Evolutionary conservation across 2,888 invertebrate genomes (phyloP).

Genomic region (Pedicia rivosa): DNA sequence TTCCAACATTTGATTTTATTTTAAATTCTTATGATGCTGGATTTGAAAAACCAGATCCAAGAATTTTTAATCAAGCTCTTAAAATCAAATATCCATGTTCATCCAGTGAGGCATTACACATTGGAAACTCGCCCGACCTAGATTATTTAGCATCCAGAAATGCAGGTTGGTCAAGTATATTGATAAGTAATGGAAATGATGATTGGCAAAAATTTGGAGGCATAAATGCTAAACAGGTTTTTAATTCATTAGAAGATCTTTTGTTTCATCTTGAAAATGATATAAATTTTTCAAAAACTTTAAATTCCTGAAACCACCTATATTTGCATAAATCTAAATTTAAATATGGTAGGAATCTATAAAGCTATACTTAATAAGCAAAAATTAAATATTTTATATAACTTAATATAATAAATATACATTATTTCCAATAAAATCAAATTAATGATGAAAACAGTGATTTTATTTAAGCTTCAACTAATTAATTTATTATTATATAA

Average conservation of each 20-base stretch:
- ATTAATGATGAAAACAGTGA: too few species aligned
- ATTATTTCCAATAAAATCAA: too few species aligned
- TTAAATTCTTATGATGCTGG: slow-evolving; percentile 62
- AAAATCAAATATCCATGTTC: slow-evolving; percentile 19
- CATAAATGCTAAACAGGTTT: slow-evolving; percentile 14
- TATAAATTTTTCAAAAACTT: too few species aligned
- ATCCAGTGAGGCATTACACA: slow-evolving; percentile 55
- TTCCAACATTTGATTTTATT: slow-evolving; percentile 61
- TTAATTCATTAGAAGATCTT: slow-evolving; percentile 16
- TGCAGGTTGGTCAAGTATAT: slow-evolving; percentile 51
- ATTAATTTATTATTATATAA: too few species aligned
- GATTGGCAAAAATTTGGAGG: slow-evolving; percentile 7
- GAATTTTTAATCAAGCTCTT: slow-evolving; percentile 33
- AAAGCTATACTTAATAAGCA: too few species aligned
- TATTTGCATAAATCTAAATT: too few species aligned
- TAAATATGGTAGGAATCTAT: too few species aligned
- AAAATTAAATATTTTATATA: too few species aligned
- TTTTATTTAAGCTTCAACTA: too few species aligned
- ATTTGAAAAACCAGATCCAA: slow-evolving; percentile 23
- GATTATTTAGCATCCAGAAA: slow-evolving; percentile 65
- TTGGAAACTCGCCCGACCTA: slow-evolving; percentile 58
- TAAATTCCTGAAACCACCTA: too few species aligned
- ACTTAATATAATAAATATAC: too few species aligned
- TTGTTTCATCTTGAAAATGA: too few species aligned
- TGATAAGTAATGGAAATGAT: slow-evolving; percentile 9